phyloP scores from a whole-genome alignment of 2,797 vertebrate genomes.

The Onychomys leucogaster region DNA sequence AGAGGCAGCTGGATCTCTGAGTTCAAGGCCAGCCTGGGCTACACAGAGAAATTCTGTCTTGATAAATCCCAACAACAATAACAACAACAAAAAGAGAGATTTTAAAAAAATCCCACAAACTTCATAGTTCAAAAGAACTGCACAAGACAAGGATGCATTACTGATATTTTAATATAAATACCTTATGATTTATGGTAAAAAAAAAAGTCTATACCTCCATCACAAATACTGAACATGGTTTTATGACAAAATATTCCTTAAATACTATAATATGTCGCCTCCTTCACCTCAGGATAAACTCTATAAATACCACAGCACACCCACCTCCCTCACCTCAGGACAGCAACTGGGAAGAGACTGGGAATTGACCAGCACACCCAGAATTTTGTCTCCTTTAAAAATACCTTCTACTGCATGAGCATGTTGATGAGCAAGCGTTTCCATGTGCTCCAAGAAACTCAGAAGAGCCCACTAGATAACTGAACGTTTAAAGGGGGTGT shows the following conservation, averaged over 20 bases:
- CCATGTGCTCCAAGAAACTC: conserved; percentile 3
- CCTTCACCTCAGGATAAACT: neutral
- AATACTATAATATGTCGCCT: conserved; percentile 44
- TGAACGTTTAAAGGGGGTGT: conserved; percentile 47
- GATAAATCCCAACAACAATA: neutral
- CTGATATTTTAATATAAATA: conserved; percentile 61
- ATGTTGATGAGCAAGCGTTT: conserved; percentile 21
- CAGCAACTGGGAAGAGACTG: neutral
- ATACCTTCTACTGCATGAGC: conserved; percentile 33
- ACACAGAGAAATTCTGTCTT: neutral
- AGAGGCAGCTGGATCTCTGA: neutral
- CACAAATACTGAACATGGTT: conserved; percentile 69
- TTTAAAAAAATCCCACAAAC: neutral
- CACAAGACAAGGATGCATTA: conserved; percentile 42
- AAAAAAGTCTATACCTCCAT: neutral
- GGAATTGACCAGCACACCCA: conserved; percentile 26
- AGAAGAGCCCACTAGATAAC: neutral
- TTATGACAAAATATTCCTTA: conserved; percentile 62
- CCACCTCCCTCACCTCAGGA: neutral
- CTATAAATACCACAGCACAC: conserved; percentile 43
- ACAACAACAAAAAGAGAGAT: neutral
- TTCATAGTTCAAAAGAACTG: conserved; percentile 42
- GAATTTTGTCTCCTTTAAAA: conserved; percentile 63
- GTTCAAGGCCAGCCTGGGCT: neutral
- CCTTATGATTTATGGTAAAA: conserved; percentile 68